These are phyloP conservation scores for Aethes cnicana DNA, from an alignment of 2,888 invertebrate species.

Conservation along the genomic window DNA sequence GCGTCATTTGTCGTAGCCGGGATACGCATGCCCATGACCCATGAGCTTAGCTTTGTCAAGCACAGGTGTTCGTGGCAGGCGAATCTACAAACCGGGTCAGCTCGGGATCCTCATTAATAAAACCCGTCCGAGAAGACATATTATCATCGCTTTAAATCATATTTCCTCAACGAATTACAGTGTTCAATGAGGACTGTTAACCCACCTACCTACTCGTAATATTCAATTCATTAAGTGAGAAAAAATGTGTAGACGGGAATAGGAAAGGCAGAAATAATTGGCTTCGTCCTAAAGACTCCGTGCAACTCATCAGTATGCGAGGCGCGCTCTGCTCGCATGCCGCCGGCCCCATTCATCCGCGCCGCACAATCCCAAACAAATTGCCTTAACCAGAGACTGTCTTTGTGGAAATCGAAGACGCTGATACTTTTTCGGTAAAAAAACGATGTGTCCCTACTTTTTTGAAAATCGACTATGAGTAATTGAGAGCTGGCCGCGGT, in stretches of 20 bases:
- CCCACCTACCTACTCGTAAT: constrained; percentile 18
- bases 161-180: neutral
- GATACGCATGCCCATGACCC: neutral
- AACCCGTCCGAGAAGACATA: neutral
- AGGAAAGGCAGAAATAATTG: constrained; percentile 56
- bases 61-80: constrained; percentile 14
- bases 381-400: constrained; percentile 58
- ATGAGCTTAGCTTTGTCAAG: constrained; percentile 16
- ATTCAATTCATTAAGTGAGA: constrained; percentile 33
- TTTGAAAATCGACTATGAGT: constrained; percentile 55
- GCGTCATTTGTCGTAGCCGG: constrained; percentile 2
- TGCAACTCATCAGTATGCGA: constrained; percentile 64
- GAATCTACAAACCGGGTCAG: constrained; percentile 2
- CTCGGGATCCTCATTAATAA: constrained; percentile 11
- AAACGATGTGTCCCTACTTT: constrained; percentile 45
- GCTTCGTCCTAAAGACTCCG: constrained; percentile 41
- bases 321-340: constrained; percentile 44
- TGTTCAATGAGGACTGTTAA: neutral
- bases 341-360: constrained; percentile 60
- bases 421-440: constrained; percentile 53
- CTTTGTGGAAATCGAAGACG: constrained; percentile 56
- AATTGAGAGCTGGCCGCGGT: constrained; percentile 50
- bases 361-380: constrained; percentile 67
- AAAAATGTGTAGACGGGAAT: constrained; percentile 45
- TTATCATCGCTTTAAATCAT: constrained; percentile 7